These are phyloP conservation scores for Brachionus sp. DNA, from an alignment of 1,140 invertebrate genomes.

Conservation along the genomic window DNA sequence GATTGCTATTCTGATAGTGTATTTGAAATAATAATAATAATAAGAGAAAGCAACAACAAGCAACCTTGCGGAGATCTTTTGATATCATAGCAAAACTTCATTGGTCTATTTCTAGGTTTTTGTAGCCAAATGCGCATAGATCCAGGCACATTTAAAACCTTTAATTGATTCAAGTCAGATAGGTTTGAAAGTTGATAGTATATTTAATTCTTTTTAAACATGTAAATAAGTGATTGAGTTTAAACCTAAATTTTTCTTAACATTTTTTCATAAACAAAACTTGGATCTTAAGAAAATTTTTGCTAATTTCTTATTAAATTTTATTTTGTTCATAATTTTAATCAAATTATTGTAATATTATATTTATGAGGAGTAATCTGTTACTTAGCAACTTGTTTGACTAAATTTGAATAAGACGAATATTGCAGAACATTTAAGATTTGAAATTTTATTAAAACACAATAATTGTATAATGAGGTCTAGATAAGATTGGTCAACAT, in stretches of 20 bases:
- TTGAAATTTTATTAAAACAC: not conserved
- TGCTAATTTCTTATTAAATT: not conserved
- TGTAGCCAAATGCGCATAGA: too few relatives aligned
- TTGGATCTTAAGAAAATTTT: not conserved
- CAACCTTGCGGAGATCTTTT: too few relatives aligned
- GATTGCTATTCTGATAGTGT: too few relatives aligned
- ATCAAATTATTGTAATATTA: slow-evolving; percentile 6
- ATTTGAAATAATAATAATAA: too few relatives aligned
- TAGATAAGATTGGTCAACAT: not conserved
- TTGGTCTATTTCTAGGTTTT: too few relatives aligned
- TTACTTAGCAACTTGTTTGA: not conserved
- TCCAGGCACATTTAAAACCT: too few relatives aligned
- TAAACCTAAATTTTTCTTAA: not conserved
- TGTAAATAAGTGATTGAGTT: too few relatives aligned
- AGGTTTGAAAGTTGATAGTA: too few relatives aligned
- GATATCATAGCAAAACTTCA: too few relatives aligned
- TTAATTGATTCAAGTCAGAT: too few relatives aligned
- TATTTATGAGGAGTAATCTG: not conserved
- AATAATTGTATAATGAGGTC: not conserved
- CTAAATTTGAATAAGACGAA: not conserved
- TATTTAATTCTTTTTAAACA: too few relatives aligned
- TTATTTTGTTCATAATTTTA: not conserved
- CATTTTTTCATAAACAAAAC: not conserved
- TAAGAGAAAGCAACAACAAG: too few relatives aligned
- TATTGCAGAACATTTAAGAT: not conserved